Evolutionary conservation across 2,113 vertebrate species (phyloP), one percentile per base, ranked within the genome.

Genomic region (Lepidothrix coronata): DNA sequence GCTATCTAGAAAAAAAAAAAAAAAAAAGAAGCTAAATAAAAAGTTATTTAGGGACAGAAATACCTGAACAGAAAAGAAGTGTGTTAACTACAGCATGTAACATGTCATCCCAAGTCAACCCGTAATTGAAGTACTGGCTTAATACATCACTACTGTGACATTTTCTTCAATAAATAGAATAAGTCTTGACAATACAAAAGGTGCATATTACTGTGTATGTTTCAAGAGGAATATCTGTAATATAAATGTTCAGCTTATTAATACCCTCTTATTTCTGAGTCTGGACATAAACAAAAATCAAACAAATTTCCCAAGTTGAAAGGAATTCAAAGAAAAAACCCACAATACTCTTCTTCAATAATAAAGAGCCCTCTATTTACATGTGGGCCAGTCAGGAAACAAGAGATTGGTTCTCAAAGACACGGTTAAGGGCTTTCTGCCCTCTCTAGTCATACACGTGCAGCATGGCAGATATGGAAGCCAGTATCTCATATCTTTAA

Each of bases 121-220:
- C 98, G 98, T 98, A 98, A 98, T 98, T 98, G 98, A 98, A 98
- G 98, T 98, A 98, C 98, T 98, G 98, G 98, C 98, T 98, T 98
- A 98, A 98, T 98, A 98, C 97, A 98, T 98, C 98, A 98, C 98
- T 97, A 98, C 90, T 97, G 98, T 98, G 98, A 98, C 98, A 98
- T 98, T 98, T 98, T 98, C 98, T 97, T 98, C 98, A 98, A 98
- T 98, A 98, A 98, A 98, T 98, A 98, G 97, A 98, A 97, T 98
- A 98, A 98, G 98, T 98, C 96, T 98, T 96, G 97, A 98, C 97
- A 97, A 98, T 97, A 98, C 97, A 97, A 98, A 98, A 98, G 98
- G 98, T 98, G 98, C 98, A 97, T 98, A 97, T 97, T 98, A 97
- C 96, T 96, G 97, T 96, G 93, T 98, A 97, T 97, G 96, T 97